Evolutionary conservation across 2,888 invertebrate genomes (phyloP).

Genomic region (Pecten maximus): DNA sequence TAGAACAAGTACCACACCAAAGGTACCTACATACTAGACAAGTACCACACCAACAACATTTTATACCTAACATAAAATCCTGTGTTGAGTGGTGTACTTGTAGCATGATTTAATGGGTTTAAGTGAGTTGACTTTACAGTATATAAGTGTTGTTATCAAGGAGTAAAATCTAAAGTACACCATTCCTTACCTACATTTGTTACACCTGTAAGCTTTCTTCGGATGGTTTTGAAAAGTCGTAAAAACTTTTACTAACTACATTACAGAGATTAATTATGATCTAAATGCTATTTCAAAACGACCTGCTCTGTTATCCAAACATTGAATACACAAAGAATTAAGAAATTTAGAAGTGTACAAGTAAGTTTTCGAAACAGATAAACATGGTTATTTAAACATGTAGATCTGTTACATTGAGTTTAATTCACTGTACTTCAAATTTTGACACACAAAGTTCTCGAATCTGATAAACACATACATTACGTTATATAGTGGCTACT

Average conservation of each 20-base stretch:
- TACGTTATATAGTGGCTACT: background rate
- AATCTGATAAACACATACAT: background rate
- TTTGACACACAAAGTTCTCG: background rate
- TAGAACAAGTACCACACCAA: no score
- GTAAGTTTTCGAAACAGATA: background rate
- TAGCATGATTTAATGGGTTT: background rate
- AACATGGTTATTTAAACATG: background rate
- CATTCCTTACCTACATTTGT: background rate
- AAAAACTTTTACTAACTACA: background rate
- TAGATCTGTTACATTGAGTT: background rate
- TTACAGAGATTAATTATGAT: background rate
- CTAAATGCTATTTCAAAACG: background rate
- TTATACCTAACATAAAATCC: background rate
- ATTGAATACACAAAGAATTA: background rate
- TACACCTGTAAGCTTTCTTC: background rate
- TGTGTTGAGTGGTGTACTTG: background rate
- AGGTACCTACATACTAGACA: background rate
- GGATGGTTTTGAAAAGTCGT: background rate
- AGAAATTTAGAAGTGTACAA: background rate
- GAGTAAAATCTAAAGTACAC: background rate
- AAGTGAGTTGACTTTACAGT: constrained; percentile 1
- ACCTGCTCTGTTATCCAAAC: background rate
- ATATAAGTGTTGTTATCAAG: background rate
- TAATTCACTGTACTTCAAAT: background rate
- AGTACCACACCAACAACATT: background rate